phyloP scores from a whole-genome alignment of 2,888 invertebrate species.

The Leptinotarsa juncta region DNA sequence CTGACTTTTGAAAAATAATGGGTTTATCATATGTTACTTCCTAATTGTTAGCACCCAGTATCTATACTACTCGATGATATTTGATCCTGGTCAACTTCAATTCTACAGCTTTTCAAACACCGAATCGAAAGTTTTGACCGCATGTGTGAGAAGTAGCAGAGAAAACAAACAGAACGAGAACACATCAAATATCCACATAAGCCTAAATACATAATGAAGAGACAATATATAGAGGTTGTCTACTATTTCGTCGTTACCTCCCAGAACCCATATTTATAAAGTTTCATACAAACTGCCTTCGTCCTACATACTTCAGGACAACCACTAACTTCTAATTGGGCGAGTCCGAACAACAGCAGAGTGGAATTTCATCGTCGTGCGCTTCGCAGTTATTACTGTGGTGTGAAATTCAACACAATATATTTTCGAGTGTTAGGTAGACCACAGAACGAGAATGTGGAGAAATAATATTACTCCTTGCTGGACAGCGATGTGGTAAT shows the following conservation, averaged over 20 bases:
- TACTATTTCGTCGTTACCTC: conserved; percentile 6
- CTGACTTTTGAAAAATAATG: too few species aligned
- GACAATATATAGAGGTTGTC: conserved; percentile 2
- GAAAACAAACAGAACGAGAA: background rate
- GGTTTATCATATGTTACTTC: too few species aligned
- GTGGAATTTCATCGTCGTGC: conserved; percentile 26
- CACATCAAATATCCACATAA: background rate
- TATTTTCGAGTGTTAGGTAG: conserved; percentile 29
- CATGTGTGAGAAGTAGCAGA: background rate
- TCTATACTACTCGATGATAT: too few species aligned
- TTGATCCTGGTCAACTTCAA: too few species aligned
- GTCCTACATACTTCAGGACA: conserved; percentile 9
- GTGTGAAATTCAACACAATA: conserved; percentile 30
- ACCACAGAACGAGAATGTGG: conserved; percentile 26
- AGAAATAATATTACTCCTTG: conserved; percentile 27
- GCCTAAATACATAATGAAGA: background rate
- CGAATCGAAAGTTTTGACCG: too few species aligned
- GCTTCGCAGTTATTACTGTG: conserved; percentile 20
- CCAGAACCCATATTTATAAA: conserved; percentile 5
- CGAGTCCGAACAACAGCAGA: conserved; percentile 22
- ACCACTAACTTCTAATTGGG: conserved; percentile 25
- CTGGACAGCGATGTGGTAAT: conserved; percentile 26
- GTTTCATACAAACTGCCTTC: conserved; percentile 15
- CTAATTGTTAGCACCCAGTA: too few species aligned
- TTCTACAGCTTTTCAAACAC: too few species aligned